phyloP scores from a whole-genome alignment of 2,888 invertebrate species.

The Lepidonotus clava region DNA sequence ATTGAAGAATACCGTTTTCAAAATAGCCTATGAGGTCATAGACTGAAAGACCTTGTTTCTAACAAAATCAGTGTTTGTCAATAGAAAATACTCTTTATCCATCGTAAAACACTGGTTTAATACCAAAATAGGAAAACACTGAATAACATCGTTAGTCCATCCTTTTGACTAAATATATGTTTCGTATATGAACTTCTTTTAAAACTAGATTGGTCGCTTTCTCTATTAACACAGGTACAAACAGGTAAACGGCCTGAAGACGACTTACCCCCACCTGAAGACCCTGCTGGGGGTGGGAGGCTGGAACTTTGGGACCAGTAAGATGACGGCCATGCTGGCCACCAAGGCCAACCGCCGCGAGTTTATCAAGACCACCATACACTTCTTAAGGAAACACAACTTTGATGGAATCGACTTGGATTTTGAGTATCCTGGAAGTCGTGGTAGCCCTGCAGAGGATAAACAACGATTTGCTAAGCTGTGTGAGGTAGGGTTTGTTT shows the following conservation, averaged over 20 bases:
- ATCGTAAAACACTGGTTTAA: no score
- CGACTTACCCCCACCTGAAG: conserved; percentile 86
- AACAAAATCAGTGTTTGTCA: no score
- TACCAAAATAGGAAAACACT: no score
- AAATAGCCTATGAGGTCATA: no score
- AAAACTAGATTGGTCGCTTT: no score
- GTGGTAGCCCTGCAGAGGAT: conserved; percentile 75
- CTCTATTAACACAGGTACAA: neutral
- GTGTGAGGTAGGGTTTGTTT: conserved; percentile 64
- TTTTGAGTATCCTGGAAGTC: conserved; percentile 92
- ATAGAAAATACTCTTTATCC: no score
- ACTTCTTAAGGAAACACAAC: conserved; percentile 80
- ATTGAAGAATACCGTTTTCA: no score
- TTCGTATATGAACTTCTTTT: no score
- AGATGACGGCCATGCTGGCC: conserved; percentile 73
- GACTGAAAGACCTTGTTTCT: no score
- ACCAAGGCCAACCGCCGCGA: conserved; percentile 65
- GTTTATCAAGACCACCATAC: conserved; percentile 70
- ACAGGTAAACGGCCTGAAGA: conserved; percentile 84
- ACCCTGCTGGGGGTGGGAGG: conserved; percentile 93
- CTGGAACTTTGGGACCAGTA: conserved; percentile 93
- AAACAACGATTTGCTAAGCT: conserved; percentile 69
- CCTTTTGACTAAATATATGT: no score
- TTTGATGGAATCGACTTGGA: conserved; percentile 94
- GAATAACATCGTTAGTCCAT: no score